Base-by-base conservation (phyloP, 1,140 invertebrate genomes). In the Cherax quadricarinatus region DNA sequence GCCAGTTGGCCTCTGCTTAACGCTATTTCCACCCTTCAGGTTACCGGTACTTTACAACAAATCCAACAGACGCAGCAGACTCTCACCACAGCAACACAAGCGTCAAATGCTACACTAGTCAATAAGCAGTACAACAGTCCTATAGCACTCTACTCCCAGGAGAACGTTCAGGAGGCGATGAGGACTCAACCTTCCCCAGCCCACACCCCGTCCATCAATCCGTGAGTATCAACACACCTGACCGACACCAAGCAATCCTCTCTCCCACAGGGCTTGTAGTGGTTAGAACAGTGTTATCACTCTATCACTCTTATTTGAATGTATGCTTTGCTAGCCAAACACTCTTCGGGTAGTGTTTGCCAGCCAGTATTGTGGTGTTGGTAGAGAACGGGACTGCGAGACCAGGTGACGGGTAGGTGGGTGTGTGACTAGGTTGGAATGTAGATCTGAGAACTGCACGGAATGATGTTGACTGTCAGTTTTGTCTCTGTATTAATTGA, bases 31-130 rank as follows among this genome's bases (percentile, higher is more conserved):
- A 30, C 57, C 73, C 84, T 80, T 91, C 83, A 91, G 89, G 89
- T 91, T 57, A 86, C 89, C n/a, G 89, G 89, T 66, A 75, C 89
- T 51, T 75, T 91, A 51, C 89, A 91, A 91, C 83, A 91, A 51
- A 91, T 91, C 70, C 73, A 78, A 80, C 89, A 91, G 89, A 86
- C 51, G 4, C 89, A 91, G 75, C 41, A 84, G n/a, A 16, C 83
- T 41, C 49, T 66, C 14, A 79, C 49, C 24, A 66, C 89, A 41
- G 57, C 66, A 30, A 48, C 53, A 60, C 89, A 79, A 48, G 53
- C 53, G 49, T 53, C 79, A 24, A 51, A 85, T 57, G 60, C 78
- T 16, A 57, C n/a, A 9, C 79, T 82, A n/a, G 79, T 89, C 30
- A 89, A 62, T 21, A 91, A 86, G 89, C 83, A 86, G 18, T 91